Evolutionary conservation across 1,140 invertebrate genomes (phyloP).

Genomic region (Drosophila lacertosa): DNA sequence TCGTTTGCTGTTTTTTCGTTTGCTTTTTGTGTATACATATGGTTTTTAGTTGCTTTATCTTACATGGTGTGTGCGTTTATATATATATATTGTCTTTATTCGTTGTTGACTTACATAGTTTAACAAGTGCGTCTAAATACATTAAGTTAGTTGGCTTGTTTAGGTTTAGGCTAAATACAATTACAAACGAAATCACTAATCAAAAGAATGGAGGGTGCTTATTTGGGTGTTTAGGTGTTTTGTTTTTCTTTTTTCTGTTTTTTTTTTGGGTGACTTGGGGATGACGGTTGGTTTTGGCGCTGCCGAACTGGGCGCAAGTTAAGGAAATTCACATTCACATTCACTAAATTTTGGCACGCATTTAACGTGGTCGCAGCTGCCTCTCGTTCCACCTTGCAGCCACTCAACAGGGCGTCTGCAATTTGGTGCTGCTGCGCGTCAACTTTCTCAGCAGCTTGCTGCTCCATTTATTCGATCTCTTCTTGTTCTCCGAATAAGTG

Average conservation of each 20-base stretch:
- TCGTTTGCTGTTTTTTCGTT: constrained; percentile 26
- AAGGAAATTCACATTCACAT: constrained; percentile 45
- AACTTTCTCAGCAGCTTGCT: constrained; percentile 69
- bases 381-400: neutral
- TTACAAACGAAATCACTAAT: constrained; percentile 61
- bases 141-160: constrained; percentile 78
- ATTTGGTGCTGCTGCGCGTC: constrained; percentile 67
- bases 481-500: constrained; percentile 73
- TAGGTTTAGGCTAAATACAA: constrained; percentile 40
- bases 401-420: constrained; percentile 58
- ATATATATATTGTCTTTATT: constrained; percentile 75
- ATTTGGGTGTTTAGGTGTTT: constrained; percentile 3
- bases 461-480: constrained; percentile 63
- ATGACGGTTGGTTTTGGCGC: neutral
- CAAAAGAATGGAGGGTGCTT: constrained; percentile 50
- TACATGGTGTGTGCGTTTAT: constrained; percentile 1
- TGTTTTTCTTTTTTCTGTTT: no score
- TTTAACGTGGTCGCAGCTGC: neutral
- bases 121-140: constrained; percentile 78
- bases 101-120: constrained; percentile 79
- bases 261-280: neutral
- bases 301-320: constrained; percentile 20
- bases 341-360: neutral
- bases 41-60: constrained; percentile 35
- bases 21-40: constrained; percentile 13